These are phyloP conservation scores for Hippopotamyrus pictus DNA, from an alignment of 2,797 vertebrate genomes.

Conservation along the genomic window DNA sequence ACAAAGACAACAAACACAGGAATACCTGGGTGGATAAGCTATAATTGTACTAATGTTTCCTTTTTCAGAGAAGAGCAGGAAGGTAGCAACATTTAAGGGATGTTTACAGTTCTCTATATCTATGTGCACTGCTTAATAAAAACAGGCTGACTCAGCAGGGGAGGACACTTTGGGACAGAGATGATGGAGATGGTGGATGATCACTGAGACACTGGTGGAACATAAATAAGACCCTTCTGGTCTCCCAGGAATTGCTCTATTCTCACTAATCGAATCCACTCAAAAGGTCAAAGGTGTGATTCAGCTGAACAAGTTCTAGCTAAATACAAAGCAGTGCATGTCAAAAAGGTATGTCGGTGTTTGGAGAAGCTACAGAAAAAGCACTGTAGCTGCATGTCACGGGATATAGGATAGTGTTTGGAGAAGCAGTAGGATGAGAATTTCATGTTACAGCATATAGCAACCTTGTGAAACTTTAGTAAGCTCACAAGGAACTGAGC, in stretches of 20 bases:
- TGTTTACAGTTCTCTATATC: not conserved
- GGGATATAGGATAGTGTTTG: not conserved
- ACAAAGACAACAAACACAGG: not conserved
- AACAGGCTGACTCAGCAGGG: not conserved
- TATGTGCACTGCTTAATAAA: not conserved
- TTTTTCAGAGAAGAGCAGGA: not conserved
- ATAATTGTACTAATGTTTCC: not conserved
- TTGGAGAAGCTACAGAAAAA: not conserved
- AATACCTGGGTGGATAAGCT: not conserved
- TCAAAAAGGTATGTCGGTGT: not conserved
- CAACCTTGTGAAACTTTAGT: too few relatives aligned
- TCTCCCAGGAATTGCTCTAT: not conserved
- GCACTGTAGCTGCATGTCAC: not conserved
- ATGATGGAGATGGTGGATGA: not conserved
- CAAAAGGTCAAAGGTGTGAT: not conserved
- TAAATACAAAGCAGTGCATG: not conserved
- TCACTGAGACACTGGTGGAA: not conserved
- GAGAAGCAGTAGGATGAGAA: not conserved
- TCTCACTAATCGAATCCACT: not conserved
- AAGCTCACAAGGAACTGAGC: not conserved
- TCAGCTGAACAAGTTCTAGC: not conserved
- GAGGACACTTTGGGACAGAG: not conserved
- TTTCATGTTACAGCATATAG: not conserved
- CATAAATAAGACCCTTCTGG: not conserved
- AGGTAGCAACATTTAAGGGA: not conserved